Conservation (phyloP, 2,113 vertebrate genomes). For the Sylvilagus bachmani region DNA sequence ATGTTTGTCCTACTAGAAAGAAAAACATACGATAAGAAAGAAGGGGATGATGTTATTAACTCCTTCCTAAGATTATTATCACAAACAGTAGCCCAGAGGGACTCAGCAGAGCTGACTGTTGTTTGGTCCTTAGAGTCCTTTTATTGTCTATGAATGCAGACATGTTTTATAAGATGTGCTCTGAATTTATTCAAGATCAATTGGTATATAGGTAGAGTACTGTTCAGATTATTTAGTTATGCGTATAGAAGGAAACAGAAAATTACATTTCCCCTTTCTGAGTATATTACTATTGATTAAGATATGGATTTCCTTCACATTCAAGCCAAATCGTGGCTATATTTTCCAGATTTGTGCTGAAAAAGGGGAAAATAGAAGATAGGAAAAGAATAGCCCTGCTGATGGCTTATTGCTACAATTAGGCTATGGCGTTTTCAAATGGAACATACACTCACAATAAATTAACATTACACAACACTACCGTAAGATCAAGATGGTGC, state of each 20-base stretch:
- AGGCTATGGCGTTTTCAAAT: not conserved
- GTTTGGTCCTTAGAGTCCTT: not conserved
- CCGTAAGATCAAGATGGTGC: not conserved
- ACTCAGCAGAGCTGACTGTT: not conserved
- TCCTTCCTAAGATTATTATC: not conserved
- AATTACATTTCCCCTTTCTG: not conserved
- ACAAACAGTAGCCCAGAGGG: not conserved
- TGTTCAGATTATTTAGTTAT: not conserved
- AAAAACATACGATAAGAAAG: not conserved
- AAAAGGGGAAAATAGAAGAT: not conserved
- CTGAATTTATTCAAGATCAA: not conserved
- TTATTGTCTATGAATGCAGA: not conserved
- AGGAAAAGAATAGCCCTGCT: not conserved
- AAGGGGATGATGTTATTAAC: not conserved
- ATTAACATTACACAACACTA: not conserved
- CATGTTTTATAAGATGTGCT: not conserved
- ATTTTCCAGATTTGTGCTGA: not conserved
- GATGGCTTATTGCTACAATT: not conserved
- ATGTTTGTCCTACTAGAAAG: not conserved
- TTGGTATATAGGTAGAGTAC: not conserved
- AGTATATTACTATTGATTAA: not conserved
- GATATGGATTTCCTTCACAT: slow-evolving; percentile 19
- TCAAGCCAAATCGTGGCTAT: not conserved
- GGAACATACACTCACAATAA: not conserved
- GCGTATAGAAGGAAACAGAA: not conserved